Evolutionary conservation across 2,113 vertebrate species (phyloP), one percentile per base, ranked within the genome.

Genomic region (Lepisosteus osseus): DNA sequence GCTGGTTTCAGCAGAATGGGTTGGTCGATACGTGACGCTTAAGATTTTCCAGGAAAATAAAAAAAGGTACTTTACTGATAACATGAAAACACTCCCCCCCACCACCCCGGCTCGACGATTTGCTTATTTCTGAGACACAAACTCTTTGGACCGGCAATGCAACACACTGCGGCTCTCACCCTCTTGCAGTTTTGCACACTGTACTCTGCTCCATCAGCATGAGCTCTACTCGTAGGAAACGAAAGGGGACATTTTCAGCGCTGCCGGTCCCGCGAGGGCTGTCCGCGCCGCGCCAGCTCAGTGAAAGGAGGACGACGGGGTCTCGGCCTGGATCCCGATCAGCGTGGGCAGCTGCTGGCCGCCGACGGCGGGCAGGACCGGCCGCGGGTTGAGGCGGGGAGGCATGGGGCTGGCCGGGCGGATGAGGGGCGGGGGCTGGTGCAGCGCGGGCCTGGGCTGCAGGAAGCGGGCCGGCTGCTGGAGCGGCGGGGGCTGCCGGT

Each of bases 381-480:
- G 94, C 43, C 97, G 89, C 29, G 97, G 96, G 85, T 99, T 98
- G 42, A 98, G 95, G 55, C 97, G 96, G 3, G 97, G 97, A 0
- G 96, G 97, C 86, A 94, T 81, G 15, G 95, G 93, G 70, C 92
- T 95, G 88, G 95, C 95, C n/a, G 97, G 97, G 61, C 97, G 95
- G 74, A 99, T 97, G 77, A 99, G 94, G 0, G 97, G 97, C 0
- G 97, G 97, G 0, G 96, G 97, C 85, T 97, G 96, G 76, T 97
- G 94, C 1, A 96, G 87, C 0, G 93, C 88, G 17, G 95, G 93
- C 74, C 95, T 92, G 64, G 95, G 96, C 83, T 97, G 96, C 68
- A 95, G 89, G 82, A 97, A 97, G 45, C 96, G 95, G 0, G 94
- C 95, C 86, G 98, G 97, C 80, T 98, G 97, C 79, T 98, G 97